These are phyloP conservation scores for Daboia siamensis DNA, from an alignment of 2,113 vertebrate genomes.

Conservation along the genomic window DNA sequence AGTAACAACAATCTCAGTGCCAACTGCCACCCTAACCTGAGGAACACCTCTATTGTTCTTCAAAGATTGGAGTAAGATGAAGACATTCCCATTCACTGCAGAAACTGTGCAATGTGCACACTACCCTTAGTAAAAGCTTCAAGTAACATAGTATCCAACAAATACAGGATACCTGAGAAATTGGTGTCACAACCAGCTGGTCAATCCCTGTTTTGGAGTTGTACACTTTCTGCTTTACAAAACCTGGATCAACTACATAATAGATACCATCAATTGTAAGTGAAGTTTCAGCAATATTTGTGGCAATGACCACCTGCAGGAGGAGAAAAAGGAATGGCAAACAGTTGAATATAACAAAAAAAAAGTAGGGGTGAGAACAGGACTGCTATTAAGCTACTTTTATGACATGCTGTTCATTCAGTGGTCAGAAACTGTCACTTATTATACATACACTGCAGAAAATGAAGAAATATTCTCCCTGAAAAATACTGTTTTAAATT, in stretches of 20 bases:
- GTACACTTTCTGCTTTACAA: conserved; percentile 98
- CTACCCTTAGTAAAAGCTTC: not conserved
- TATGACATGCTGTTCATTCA: not conserved
- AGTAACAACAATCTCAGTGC: not conserved
- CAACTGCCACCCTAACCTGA: not conserved
- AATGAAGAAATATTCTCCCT: not conserved
- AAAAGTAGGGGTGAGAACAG: not conserved
- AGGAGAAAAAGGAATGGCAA: not conserved
- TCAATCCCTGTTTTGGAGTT: conserved; percentile 98
- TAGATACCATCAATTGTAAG: conserved; percentile 98
- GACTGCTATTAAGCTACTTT: not conserved
- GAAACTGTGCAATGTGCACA: not conserved
- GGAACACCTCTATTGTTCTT: not conserved
- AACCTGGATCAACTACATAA: conserved; percentile 95
- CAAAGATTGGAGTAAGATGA: not conserved
- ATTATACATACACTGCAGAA: not conserved
- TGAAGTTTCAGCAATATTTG: conserved; percentile 96
- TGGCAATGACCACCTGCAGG: conserved; percentile 91
- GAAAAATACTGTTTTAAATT: not conserved
- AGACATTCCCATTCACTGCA: not conserved
- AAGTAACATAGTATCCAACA: not conserved
- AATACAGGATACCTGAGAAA: conserved; percentile 84
- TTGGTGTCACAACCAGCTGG: conserved; percentile 95
- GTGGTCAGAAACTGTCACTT: not conserved
- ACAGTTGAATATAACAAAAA: not conserved